Evolutionary conservation across 2,797 vertebrate species (phyloP), one percentile per base, ranked within the genome.

Genomic region (Eidolon dupreanum): DNA sequence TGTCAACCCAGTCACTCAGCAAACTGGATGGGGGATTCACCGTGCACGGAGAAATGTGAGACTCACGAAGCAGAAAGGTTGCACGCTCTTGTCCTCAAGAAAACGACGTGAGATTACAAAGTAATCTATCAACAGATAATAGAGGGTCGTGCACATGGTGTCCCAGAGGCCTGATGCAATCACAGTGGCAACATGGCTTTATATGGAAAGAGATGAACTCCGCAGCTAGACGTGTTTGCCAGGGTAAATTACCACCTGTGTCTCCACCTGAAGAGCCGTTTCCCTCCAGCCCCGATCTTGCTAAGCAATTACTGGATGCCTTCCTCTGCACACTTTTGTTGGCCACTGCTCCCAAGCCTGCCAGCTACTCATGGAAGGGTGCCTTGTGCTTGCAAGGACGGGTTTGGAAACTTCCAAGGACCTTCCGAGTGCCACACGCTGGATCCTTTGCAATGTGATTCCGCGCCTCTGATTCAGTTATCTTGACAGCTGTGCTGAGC

Each of bases 401-500:
- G 8, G 31, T 71, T 11, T 70, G 55, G 43, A 79, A 77, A 73
- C 38, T 78, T 73, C 57, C 73, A 49, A 75, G 93, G 83, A 65
- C 94, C 83, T 61, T 93, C 89, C 49, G 55, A 53, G 53, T 2
- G 8, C 51, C 33, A 0, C 0, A 59, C 9, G 22, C 66, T 85
- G 31, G n/a, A 65, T 93, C 96, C 83, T 97, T 93, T 78, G 97
- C 95, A 94, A 74, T 97, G 86, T 59, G 22, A 96, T 94, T 95
- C 97, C n/a, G 13, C 20, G 38, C 46, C 84, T 43, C 0, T 0
- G 28, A 97, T 90, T 96, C 97, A 73, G 93, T 84, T 95, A 95
- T 97, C 96, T 41, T 46, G 81, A 92, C 74, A 43, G 63, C 81
- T 96, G 95, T 22, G 22, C 93, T 75, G 87, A 94, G 96, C 95